Evolutionary conservation across 2,113 vertebrate species (phyloP).

Genomic region (Catharus minimus): DNA sequence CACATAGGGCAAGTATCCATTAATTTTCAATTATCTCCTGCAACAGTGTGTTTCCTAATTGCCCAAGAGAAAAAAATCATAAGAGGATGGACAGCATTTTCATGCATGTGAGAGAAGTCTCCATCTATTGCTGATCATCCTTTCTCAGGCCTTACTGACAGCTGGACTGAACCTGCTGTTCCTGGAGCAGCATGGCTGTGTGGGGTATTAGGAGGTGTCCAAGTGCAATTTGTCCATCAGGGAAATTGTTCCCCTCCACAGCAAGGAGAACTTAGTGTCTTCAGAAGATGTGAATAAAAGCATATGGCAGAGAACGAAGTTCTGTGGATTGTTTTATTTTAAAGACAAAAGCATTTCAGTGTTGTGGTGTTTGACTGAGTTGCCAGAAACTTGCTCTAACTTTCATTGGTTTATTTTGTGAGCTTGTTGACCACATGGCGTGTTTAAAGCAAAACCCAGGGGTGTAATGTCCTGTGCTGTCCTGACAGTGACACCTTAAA

Average conservation of each 20-base stretch:
- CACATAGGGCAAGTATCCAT: neutral
- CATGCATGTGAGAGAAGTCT: neutral
- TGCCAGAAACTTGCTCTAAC: neutral
- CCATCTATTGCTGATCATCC: neutral
- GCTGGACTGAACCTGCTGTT: neutral
- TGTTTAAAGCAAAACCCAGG: rapidly evolving
- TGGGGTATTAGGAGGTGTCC: neutral
- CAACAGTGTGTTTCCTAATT: neutral
- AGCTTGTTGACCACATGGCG: neutral
- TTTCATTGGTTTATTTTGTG: neutral
- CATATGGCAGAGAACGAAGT: neutral
- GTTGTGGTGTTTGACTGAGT: neutral
- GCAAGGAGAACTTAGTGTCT: neutral
- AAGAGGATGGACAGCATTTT: neutral
- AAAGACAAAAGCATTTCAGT: neutral
- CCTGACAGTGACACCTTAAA: neutral
- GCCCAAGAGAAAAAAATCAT: neutral
- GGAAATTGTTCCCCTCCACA: neutral
- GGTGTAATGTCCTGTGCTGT: neutral
- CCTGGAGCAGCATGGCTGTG: neutral
- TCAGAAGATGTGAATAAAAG: neutral
- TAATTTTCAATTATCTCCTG: neutral
- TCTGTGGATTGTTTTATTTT: neutral
- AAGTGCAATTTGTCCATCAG: neutral
- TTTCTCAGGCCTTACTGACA: neutral